Evolutionary conservation across 2,113 vertebrate genomes (phyloP), one percentile per base, ranked within the genome.

Genomic region (Donacobius atricapilla): DNA sequence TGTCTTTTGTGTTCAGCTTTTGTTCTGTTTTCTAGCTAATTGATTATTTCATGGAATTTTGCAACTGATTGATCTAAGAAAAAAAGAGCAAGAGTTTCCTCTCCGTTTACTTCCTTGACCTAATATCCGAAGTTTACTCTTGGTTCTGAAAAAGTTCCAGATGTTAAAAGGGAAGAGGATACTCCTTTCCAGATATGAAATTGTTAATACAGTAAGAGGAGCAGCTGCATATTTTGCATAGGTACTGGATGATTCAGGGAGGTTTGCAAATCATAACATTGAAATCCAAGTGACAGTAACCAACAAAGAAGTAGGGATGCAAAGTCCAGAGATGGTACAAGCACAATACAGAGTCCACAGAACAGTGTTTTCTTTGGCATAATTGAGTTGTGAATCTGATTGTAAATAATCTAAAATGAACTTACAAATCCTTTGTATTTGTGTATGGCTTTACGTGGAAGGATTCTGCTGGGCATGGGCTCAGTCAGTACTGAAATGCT

Each of bases 101-200:
- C 98, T 98, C 44, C 94, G 97, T 99, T 98, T 99, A 99, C 93
- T 98, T 97, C 84, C 97, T 98, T 70, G 97, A 98, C 96, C 92
- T 97, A 98, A 98, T 77, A 98, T 96, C 44, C 65, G 15, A 60
- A 98, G 98, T 98, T 98, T 94, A 98, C 96, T 58, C 97, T 97
- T 45, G 97, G 96, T 97, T 98, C 96, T n/a, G 98, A 98, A 95
- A 98, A 97, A 94, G 95, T 96, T 93, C 57, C 95, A 80, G 88
- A 82, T 23, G 98, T 98, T 96, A 98, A 98, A 95, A 96, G 97
- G 87, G 97, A 98, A 82, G 93, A 97, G 25, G 98, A 98, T 93
- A 94, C 96, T 82, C 94, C 97, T 71, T 83, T 99, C 65, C 97
- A 98, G 97, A 97, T 94, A 91, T 60, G 63, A 96, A 87, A 47